A percentile compares a stretch with the other conserved stretches of the same genome.
These are phyloP conservation scores for Pelodiscus sinensis DNA, from an alignment of 2,113 vertebrate genomes.

Conservation along the genomic window DNA sequence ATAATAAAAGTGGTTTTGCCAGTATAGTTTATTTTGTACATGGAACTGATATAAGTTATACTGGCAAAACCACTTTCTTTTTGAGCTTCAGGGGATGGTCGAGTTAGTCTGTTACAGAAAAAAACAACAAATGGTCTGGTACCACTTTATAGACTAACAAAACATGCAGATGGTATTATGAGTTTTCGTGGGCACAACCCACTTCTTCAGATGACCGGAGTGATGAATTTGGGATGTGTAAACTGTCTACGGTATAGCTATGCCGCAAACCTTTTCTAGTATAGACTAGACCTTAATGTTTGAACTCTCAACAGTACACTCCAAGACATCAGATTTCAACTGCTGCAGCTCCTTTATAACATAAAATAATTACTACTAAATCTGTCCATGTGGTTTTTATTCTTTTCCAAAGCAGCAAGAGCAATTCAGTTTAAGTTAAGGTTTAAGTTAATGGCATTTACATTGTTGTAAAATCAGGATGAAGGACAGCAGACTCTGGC, in stretches of 20 bases:
- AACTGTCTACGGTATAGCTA: neutral
- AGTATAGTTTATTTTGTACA: neutral
- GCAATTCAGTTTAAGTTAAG: neutral
- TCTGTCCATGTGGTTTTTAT: neutral
- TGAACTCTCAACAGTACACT: neutral
- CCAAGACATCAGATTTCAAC: neutral
- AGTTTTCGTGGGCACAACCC: too few species aligned
- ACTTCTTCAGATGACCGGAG: too few species aligned
- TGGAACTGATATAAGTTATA: neutral
- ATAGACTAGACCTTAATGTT: neutral
- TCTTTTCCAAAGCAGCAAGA: neutral
- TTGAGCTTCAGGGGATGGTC: too few species aligned
- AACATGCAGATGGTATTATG: too few species aligned
- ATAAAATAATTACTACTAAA: neutral
- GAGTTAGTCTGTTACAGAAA: too few species aligned
- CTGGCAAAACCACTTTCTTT: neutral
- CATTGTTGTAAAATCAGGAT: neutral
- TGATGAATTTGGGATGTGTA: too few species aligned
- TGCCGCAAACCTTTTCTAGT: neutral
- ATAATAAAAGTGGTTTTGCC: neutral
- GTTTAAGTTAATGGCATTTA: neutral
- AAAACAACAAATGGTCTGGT: too few species aligned
- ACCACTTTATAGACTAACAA: too few species aligned
- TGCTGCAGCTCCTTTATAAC: neutral
- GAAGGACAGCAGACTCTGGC: neutral